Evolutionary conservation across 1,140 invertebrate species (phyloP), one percentile per base, ranked within the genome.

Genomic region (Antheraea pernyi): DNA sequence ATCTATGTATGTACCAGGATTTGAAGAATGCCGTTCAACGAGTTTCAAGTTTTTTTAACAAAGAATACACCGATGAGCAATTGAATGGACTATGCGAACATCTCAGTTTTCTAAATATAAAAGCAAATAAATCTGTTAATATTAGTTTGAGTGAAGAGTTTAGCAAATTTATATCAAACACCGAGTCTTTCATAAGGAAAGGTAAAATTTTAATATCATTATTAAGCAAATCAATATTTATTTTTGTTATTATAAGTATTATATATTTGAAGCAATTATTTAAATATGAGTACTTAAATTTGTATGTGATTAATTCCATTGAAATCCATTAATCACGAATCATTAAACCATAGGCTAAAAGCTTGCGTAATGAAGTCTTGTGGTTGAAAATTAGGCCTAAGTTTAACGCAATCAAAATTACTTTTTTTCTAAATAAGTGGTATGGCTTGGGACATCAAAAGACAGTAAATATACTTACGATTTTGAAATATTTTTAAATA

Each of bases 101-200:
- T 78, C 88, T 96, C 19, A 91, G 93, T 72, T 95, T 97, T 75
- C 86, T 94, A n/a, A 95, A 94, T 74, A 96, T 97, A 83, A 95
- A 94, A 59, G 92, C 93, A 3, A 97, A 97, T 87, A 83, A 92
- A 48, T 94, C 94, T n/a, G 93, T 96, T 0, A 96, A 96, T 37
- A 61, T 22, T 13, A 67, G 69, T 16, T 67, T 68, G 0, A 19
- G 53, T 59, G 65, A 64, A n/a, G 59, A 66, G 5, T 11, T 62
- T 7, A 53, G 60, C 9, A n/a, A 61, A 11, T 16, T 69, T 7
- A 42, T 42, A 65, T 59, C 62, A 16, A 10, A 18, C 0, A 46
- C 22, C 5, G 67, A 69, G 68, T 30, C 42, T 18, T 73, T 69
- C 48, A 63, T 73, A 16, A 66, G 71, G 16, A 66, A 62, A 66